Conservation (phyloP, 2,888 invertebrate species). For the Caenorhabditis becei region DNA sequence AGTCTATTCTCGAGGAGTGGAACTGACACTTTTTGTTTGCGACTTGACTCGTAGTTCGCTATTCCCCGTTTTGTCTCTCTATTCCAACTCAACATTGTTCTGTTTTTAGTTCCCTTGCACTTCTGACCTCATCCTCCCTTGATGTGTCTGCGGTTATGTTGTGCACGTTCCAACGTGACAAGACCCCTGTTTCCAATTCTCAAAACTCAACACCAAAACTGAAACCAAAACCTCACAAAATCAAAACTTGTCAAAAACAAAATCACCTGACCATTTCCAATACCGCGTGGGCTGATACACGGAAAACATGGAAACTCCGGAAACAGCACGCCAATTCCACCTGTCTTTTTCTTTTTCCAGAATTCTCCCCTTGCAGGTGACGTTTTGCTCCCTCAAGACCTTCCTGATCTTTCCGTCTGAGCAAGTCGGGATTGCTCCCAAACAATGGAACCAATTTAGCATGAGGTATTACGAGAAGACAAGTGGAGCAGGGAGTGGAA, state of each 20-base stretch:
- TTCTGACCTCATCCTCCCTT: background rate
- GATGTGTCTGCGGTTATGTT: no score
- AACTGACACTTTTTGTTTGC: conserved; percentile 31
- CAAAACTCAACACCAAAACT: no score
- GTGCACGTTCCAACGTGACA: no score
- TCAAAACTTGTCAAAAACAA: background rate
- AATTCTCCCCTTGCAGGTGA: conserved; percentile 12
- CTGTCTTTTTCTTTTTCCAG: conserved; percentile 19
- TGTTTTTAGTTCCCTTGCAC: background rate
- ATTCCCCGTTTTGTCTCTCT: background rate
- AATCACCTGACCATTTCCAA: background rate
- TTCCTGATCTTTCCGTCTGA: conserved; percentile 24
- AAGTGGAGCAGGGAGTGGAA: conserved; percentile 12
- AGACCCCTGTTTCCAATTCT: no score
- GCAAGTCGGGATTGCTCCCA: background rate
- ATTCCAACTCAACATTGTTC: no score
- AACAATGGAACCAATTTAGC: conserved; percentile 47
- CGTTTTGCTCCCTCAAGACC: conserved; percentile 15
- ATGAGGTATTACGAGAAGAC: conserved; percentile 27
- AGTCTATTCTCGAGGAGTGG: background rate
- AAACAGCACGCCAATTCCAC: conserved; percentile 27
- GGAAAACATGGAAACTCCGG: background rate
- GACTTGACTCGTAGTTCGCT: background rate
- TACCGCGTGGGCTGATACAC: background rate
- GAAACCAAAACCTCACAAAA: no score